Conservation (phyloP, 2,113 vertebrate genomes). For the Dicrurus megarhynchus region DNA sequence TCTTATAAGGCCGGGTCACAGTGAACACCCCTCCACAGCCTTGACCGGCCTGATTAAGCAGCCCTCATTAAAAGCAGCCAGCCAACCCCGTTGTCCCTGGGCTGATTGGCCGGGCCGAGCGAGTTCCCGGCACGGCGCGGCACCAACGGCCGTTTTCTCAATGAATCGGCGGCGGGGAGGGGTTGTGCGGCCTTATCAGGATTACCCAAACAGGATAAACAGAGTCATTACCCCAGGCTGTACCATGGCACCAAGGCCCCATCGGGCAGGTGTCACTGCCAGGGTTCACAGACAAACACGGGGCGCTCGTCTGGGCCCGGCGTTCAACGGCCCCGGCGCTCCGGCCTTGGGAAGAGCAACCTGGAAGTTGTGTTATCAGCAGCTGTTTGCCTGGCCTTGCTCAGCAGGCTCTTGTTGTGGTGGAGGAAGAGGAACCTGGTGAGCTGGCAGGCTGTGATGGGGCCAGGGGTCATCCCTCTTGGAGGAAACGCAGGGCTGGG, state of each 20-base stretch:
- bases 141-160: conserved; percentile 80
- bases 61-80: conserved; percentile 68
- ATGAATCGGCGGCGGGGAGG: conserved; percentile 66
- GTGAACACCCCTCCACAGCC: conserved; percentile 69
- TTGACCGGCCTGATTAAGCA: conserved; percentile 81
- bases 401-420: neutral
- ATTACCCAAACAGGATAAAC: conserved; percentile 69
- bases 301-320: neutral
- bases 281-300: conserved; percentile 6
- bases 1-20: conserved; percentile 76
- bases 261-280: conserved; percentile 58
- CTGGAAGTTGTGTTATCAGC: conserved; percentile 72
- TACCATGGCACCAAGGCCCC: conserved; percentile 92
- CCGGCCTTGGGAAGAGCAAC: conserved; percentile 65
- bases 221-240: conserved; percentile 87
- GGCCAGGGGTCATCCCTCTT: neutral
- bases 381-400: conserved; percentile 67
- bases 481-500: fast-evolving
- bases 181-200: conserved; percentile 77
- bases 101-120: conserved; percentile 59
- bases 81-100: neutral
- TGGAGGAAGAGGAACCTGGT: neutral
- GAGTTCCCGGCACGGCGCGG: conserved; percentile 45
- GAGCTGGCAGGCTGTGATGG: fast-evolving
- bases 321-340: neutral